Evolutionary conservation across 1,140 invertebrate species (phyloP).

Genomic region (Onthophagus taurus): DNA sequence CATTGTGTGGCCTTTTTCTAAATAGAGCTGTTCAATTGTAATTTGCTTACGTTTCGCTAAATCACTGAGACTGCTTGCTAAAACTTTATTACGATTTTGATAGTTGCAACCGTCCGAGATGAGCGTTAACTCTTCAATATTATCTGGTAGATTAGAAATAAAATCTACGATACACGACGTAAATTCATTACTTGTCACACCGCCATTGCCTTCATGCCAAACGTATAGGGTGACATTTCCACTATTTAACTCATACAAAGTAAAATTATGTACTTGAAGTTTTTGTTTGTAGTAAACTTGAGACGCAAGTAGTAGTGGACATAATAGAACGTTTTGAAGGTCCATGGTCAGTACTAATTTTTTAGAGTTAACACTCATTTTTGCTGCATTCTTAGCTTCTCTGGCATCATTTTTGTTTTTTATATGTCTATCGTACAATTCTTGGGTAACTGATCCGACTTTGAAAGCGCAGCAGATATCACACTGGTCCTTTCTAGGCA

Average conservation of each 20-base stretch:
- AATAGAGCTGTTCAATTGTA: not conserved
- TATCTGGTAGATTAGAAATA: not conserved
- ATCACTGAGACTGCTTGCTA: conserved; percentile 1
- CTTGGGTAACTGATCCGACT: not conserved
- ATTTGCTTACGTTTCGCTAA: not conserved
- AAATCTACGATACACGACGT: not conserved
- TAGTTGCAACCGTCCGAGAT: not conserved
- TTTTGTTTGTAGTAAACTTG: conserved; percentile 5
- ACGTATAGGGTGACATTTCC: conserved; percentile 1
- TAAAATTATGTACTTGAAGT: not conserved
- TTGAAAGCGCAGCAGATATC: not conserved
- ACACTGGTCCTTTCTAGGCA: not conserved
- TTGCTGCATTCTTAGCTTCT: not conserved
- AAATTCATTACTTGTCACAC: no score
- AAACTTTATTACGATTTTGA: no score
- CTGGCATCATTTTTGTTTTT: conserved; percentile 3
- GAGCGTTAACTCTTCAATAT: conserved; percentile 1
- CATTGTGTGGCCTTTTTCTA: conserved; percentile 32
- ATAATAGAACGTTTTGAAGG: not conserved
- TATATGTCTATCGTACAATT: not conserved
- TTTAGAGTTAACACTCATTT: not conserved
- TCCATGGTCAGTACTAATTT: conserved; percentile 1
- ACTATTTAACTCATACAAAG: conserved; percentile 3
- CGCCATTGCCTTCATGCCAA: no score
- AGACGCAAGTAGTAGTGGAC: conserved; percentile 1